Conservation (phyloP, 2,797 vertebrate species). For the Characodon lateralis region DNA sequence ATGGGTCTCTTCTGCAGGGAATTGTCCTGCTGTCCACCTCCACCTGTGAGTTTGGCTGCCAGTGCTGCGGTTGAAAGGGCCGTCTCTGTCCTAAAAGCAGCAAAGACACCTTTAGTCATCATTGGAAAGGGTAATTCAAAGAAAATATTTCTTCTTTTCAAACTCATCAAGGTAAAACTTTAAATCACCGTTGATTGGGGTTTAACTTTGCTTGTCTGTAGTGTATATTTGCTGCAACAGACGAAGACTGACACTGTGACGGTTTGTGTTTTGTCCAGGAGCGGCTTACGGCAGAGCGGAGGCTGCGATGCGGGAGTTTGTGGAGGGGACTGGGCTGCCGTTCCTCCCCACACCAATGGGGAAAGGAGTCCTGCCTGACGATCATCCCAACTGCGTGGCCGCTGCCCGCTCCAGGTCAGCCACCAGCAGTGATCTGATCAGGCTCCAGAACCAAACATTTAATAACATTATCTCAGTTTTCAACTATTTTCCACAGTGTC, state of each 20-base stretch:
- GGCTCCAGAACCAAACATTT: background rate
- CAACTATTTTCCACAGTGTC: background rate
- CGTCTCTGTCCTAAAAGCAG: constrained; percentile 75
- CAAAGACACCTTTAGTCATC: constrained; percentile 89
- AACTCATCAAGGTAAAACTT: background rate
- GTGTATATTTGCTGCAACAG: background rate
- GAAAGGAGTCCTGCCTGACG: constrained; percentile 93
- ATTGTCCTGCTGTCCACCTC: constrained; percentile 83
- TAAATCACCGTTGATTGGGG: too few species aligned
- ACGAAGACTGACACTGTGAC: background rate
- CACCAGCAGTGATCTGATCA: background rate
- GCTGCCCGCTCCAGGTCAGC: constrained; percentile 92
- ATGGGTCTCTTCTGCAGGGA: constrained; percentile 60
- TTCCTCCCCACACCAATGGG: constrained; percentile 98
- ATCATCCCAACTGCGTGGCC: constrained; percentile 90
- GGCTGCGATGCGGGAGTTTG: constrained; percentile 81
- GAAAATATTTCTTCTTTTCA: background rate
- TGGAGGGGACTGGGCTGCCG: constrained; percentile 86
- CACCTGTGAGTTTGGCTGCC: constrained; percentile 86
- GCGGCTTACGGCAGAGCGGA: constrained; percentile 91
- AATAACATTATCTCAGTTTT: background rate
- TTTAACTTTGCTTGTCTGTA: background rate
- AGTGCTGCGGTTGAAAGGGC: constrained; percentile 76
- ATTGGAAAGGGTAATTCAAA: constrained; percentile 89
- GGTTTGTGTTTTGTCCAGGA: constrained; percentile 74